Evolutionary conservation across 2,797 vertebrate genomes (phyloP), one percentile per base, ranked within the genome.

Genomic region (Phataginus tricuspis): DNA sequence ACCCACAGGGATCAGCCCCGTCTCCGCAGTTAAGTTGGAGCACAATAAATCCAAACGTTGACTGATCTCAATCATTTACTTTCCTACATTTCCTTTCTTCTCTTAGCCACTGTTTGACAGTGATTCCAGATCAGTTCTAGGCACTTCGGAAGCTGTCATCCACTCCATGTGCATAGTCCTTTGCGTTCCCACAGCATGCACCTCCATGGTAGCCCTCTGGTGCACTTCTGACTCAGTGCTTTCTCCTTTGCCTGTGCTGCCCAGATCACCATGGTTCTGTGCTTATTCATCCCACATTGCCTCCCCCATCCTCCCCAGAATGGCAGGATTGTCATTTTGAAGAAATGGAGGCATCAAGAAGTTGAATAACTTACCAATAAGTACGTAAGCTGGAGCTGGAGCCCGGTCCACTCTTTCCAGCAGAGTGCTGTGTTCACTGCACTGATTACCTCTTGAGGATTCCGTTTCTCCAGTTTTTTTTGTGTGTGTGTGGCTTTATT

Each of bases 271-370:
- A 69, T 77, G 79, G 49, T 88, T 84, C 79, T 84, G 37, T 86
- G 94, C 79, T 95, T 66, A 31, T 51, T 86, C 96, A 97, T 96
- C 85, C 82, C 91, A 77, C 89, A 64, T 11, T 64, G 74, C 61
- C 69, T 51, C 34, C 42, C 27, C 14, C 57, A 19, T 78, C 68
- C 86, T 90, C 75, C 75, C 7, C 29, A 83, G 55, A 74, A 95
- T 74, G 95, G 92, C 89, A 95, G 19, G 78, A 72, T 37, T 96
- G 86, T 82, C 92, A 95, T 86, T 92, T 95, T 69, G 83, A 97
- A 86, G 96, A 91, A 89, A 85, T 61, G 63, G 86, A 93, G 87
- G 61, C 88, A 53, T 92, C 91, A 64, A 25, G 71, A 72, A 37
- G 78, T 84, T 80, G 91, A 94, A 13, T 66, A 51, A 71, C 39